Evolutionary conservation across 2,888 invertebrate genomes (phyloP), one percentile per base, ranked within the genome.

Genomic region (Eupithecia abbreviata): DNA sequence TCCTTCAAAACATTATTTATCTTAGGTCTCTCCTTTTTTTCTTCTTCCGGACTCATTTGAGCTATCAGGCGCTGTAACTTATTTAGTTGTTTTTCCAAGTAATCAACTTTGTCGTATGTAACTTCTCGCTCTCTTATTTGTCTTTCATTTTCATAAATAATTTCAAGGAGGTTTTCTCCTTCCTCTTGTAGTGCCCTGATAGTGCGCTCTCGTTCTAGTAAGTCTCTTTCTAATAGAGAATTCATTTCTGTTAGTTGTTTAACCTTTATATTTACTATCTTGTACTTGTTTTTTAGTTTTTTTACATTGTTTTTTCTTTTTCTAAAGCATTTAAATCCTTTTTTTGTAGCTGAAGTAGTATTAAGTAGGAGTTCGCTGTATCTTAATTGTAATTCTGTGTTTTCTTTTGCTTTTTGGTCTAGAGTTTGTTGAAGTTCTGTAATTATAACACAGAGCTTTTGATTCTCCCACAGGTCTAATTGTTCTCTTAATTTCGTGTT

Each of bases 141-240:
- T 62, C 30, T 62, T 62, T 62, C 62, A 30, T 62, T 62, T 62
- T 62, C 62, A 30, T 30, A 10, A 30, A 62, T 62, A 62, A 62
- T 62, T 62, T 62, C 62, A 6, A 62, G 62, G 1, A 62, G 30
- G 10, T 62, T 30, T 30, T n/a, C n/a, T n/a, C n/a, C n/a, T n/a
- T n/a, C n/a, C n/a, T n/a, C n/a, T n/a, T n/a, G n/a, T n/a, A n/a
- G n/a, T n/a, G n/a, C n/a, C n/a, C n/a, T n/a, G n/a, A n/a, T n/a
- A n/a, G n/a, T n/a, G 30, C 30, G 10, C 10, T 62, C 62, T 3
- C 62, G 30, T 30, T 30, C 9, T 62, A 62, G 18, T 62, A 62
- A 30, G 3, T 62, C 62, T 62, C 18, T 10, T 62, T 62, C 30
- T 10, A 62, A 5, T 5, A 62, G 9, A 30, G 30, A 18, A 62